Percentiles rank a stretch among this genome's conserved stretches.
Conservation (phyloP, 2,888 invertebrate species). For the Chirona hameri region DNA sequence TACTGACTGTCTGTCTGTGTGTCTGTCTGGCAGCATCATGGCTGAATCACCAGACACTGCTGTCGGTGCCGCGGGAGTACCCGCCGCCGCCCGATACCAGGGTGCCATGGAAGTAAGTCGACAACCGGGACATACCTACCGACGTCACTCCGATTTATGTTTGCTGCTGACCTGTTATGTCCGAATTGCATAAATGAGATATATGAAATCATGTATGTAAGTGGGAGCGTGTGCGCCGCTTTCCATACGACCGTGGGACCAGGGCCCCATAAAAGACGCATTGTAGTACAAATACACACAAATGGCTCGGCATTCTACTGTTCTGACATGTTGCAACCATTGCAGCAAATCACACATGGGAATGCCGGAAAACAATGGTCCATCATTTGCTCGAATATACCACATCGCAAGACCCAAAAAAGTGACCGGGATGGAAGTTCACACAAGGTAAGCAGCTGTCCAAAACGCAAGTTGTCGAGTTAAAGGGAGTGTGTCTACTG, state of each 20-base stretch:
- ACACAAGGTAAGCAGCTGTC: background rate
- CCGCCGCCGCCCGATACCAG: background rate
- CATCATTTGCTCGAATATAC: background rate
- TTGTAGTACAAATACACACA: too few species aligned
- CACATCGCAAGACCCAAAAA: background rate
- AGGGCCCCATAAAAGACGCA: too few species aligned
- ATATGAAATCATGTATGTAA: too few species aligned
- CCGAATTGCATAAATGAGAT: too few species aligned
- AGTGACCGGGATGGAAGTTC: background rate
- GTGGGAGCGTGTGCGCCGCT: too few species aligned
- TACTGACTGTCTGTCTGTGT: too few species aligned
- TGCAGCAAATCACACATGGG: background rate
- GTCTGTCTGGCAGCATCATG: background rate
- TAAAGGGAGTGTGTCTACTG: too few species aligned
- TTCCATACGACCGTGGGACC: too few species aligned
- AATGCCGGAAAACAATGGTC: background rate
- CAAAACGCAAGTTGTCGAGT: too few species aligned
- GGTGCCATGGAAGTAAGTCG: conserved; percentile 7
- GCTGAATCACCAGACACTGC: background rate
- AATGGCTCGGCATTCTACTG: too few species aligned
- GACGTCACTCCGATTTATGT: too few species aligned
- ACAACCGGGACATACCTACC: background rate
- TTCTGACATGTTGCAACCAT: background rate
- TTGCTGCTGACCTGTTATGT: too few species aligned
- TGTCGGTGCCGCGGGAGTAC: background rate